phyloP scores from a whole-genome alignment of 2,113 vertebrate genomes.

The Chloroceryle aenea region DNA sequence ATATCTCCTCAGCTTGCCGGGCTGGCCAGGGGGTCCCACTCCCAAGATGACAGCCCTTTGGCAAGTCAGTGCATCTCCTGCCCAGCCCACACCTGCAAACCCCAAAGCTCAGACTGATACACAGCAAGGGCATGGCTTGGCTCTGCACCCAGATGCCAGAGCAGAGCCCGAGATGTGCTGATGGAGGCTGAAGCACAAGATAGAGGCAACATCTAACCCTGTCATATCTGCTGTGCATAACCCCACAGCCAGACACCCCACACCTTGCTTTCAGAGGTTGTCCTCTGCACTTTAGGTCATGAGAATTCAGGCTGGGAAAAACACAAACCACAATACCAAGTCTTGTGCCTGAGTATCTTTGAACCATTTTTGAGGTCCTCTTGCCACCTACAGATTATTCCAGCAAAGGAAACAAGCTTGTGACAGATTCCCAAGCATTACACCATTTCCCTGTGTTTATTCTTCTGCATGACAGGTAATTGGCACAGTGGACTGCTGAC shows the following conservation, averaged over 20 bases:
- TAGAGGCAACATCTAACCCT: background rate
- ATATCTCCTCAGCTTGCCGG: background rate
- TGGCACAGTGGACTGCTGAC: background rate
- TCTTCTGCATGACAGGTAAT: background rate
- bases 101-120: background rate
- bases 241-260: background rate
- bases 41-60: background rate
- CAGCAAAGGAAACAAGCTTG: background rate
- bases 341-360: background rate
- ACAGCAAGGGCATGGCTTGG: background rate
- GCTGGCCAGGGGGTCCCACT: background rate
- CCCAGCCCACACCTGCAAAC: rapidly evolving
- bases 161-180: rapidly evolving
- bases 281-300: background rate
- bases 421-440: background rate
- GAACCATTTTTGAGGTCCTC: conserved; percentile 11
- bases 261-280: background rate
- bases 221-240: rapidly evolving
- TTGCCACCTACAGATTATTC: conserved; percentile 52
- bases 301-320: background rate
- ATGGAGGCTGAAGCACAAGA: background rate
- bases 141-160: background rate
- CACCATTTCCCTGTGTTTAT: background rate
- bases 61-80: background rate
- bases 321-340: background rate